phyloP scores from a whole-genome alignment of 2,888 invertebrate genomes.

The Exocentrus adspersus region DNA sequence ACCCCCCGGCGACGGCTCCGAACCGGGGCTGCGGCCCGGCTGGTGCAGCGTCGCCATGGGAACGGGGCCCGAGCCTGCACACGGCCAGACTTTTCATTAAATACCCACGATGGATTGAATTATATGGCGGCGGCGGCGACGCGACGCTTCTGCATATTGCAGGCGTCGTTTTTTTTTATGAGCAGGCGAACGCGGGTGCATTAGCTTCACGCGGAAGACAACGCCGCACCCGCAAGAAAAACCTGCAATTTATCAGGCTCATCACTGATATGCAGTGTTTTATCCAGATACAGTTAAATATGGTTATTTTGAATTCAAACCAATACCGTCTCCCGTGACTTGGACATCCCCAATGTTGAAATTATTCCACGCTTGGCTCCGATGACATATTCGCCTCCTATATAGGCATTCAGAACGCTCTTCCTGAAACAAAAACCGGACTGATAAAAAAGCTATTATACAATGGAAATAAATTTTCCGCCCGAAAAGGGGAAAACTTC shows the following conservation, averaged over 20 bases:
- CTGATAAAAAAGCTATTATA: conserved; percentile 3
- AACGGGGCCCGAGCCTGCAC: conserved; percentile 56
- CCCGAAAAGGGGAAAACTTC: background rate
- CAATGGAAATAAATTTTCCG: background rate
- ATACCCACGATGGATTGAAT: conserved; percentile 54
- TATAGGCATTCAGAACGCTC: background rate
- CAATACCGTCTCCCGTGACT: no score
- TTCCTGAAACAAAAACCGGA: background rate
- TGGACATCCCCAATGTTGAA: no score
- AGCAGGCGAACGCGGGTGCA: background rate
- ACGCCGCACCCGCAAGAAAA: no score
- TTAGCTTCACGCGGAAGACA: no score
- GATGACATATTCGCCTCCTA: background rate
- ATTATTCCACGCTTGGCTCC: background rate
- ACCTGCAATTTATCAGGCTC: no score
- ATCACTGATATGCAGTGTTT: no score
- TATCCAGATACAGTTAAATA: no score
- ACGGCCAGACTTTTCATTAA: conserved; percentile 61
- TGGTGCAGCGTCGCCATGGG: conserved; percentile 60
- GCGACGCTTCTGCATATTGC: background rate
- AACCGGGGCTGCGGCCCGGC: conserved; percentile 46
- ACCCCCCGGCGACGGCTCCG: conserved; percentile 37
- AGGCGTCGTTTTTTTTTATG: background rate
- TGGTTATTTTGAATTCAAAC: no score
- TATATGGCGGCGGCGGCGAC: conserved; percentile 36